Evolutionary conservation across 2,797 vertebrate species (phyloP).

Genomic region (Eulemur albifrons): DNA sequence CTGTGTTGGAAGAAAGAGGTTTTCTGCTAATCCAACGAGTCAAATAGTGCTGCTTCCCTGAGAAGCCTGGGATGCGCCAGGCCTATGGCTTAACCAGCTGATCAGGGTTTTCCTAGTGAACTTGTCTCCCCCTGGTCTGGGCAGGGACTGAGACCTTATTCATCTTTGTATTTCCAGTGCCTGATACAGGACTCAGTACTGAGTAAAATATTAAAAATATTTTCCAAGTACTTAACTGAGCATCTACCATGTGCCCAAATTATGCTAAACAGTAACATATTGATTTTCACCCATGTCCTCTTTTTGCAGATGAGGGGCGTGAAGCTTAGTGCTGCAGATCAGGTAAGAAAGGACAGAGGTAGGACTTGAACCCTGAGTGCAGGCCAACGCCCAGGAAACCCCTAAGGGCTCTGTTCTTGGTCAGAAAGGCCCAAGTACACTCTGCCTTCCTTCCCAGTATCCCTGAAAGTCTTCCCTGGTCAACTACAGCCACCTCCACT

Average conservation of each 20-base stretch:
- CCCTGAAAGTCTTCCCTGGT: neutral
- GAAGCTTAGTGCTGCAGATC: neutral
- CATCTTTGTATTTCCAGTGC: neutral
- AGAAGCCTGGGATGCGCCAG: neutral
- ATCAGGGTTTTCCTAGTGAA: neutral
- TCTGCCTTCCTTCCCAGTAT: neutral
- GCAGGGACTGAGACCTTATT: neutral
- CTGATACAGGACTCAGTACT: neutral
- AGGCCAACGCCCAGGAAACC: neutral
- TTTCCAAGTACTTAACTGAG: neutral
- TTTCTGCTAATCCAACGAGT: neutral
- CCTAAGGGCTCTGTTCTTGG: neutral
- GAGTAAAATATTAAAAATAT: slow-evolving; percentile 10
- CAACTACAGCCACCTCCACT: neutral
- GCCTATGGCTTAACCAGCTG: neutral
- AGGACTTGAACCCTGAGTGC: neutral
- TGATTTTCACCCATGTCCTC: neutral
- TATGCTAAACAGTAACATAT: neutral
- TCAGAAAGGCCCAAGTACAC: neutral
- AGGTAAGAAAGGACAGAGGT: neutral
- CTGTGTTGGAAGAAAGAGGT: neutral
- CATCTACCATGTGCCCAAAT: neutral
- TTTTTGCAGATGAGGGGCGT: neutral
- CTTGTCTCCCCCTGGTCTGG: neutral
- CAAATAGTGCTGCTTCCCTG: neutral